These are phyloP conservation scores for Salvelinus alpinus DNA, from an alignment of 2,113 vertebrate species.

Conservation along the genomic window DNA sequence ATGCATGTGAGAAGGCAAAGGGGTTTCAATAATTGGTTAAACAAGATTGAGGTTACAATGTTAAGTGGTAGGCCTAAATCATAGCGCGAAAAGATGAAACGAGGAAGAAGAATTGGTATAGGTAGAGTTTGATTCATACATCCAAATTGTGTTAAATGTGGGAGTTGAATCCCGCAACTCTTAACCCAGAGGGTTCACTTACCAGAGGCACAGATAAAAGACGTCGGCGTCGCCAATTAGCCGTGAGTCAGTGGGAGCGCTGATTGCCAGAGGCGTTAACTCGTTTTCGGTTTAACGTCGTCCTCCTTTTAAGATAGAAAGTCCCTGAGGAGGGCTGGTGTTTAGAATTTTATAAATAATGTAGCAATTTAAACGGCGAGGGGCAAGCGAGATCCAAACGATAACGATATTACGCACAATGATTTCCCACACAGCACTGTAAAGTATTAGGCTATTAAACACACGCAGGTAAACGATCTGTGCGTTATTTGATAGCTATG, in stretches of 20 bases:
- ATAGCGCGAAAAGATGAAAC: background rate
- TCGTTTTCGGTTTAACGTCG: slow-evolving; percentile 70
- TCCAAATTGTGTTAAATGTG: background rate
- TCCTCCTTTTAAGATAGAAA: slow-evolving; percentile 72
- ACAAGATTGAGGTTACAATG: no score
- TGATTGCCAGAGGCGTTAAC: slow-evolving; percentile 72
- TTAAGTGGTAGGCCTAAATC: background rate
- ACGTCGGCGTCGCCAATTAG: slow-evolving; percentile 68
- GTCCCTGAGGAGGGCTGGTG: slow-evolving; percentile 72
- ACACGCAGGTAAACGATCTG: background rate
- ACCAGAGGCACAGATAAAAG: slow-evolving; percentile 70
- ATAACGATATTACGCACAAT: slow-evolving; percentile 58
- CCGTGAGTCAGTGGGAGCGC: slow-evolving; percentile 67
- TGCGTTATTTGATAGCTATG: background rate
- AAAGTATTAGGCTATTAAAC: slow-evolving; percentile 18
- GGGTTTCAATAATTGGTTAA: no score
- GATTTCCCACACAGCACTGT: slow-evolving; percentile 47
- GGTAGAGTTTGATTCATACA: background rate
- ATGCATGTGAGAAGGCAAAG: background rate
- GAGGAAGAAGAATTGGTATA: background rate
- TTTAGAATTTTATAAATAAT: slow-evolving; percentile 77
- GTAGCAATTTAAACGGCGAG: slow-evolving; percentile 73
- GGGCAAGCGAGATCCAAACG: slow-evolving; percentile 55
- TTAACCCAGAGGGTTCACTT: slow-evolving; percentile 60
- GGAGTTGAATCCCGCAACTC: slow-evolving; percentile 30